Percentiles rank a stretch among this genome's conserved stretches.
Evolutionary conservation across 2,113 vertebrate genomes (phyloP).

Genomic region (Parotia lawesii): DNA sequence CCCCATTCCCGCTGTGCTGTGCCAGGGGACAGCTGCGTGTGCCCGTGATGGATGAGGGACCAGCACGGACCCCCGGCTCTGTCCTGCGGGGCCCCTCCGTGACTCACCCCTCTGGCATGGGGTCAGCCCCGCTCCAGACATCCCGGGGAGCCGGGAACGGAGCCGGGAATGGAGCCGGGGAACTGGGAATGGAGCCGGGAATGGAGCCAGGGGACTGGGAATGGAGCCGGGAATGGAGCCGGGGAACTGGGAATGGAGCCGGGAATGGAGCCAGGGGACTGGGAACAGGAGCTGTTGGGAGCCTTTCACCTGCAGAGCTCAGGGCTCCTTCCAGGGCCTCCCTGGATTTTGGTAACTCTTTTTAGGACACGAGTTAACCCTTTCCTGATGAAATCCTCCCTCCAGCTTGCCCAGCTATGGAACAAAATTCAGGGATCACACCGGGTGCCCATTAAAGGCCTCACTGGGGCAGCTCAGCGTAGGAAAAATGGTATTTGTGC

Average conservation of each 20-base stretch:
- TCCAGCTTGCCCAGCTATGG: not conserved
- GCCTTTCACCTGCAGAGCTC: not conserved
- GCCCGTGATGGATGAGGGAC: not conserved
- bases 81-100: not conserved
- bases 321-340: not conserved
- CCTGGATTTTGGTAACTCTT: not conserved
- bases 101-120: not conserved
- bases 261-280: no score
- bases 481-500: not conserved
- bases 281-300: not conserved
- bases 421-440: not conserved
- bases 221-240: not conserved
- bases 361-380: not conserved
- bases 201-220: not conserved
- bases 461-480: not conserved
- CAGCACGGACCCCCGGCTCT: not conserved
- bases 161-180: not conserved
- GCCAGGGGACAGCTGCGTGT: constrained; percentile 41
- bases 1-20: rapidly evolving
- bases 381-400: not conserved
- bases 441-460: not conserved
- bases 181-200: not conserved
- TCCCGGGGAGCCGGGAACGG: not conserved
- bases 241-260: not conserved
- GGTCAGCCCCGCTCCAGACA: not conserved